Percentiles rank a stretch among this genome's conserved stretches.
Evolutionary conservation across 1,140 invertebrate species (phyloP).

Genomic region (Chironomus striatipennis): DNA sequence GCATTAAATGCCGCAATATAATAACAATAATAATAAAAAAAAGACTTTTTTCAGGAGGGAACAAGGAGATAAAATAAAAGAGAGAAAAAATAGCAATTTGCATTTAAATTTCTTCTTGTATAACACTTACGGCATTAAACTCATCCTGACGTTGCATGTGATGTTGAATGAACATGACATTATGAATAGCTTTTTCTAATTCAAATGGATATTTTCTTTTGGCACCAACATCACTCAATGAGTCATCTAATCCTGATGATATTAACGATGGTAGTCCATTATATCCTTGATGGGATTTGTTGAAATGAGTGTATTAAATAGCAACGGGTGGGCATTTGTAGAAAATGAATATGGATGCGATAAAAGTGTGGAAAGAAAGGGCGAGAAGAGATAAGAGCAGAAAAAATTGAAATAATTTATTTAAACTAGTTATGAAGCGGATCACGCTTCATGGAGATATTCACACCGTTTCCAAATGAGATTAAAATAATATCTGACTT

Average conservation of each 20-base stretch:
- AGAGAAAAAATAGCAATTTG: slow-evolving; percentile 8
- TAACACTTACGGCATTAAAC: slow-evolving; percentile 73
- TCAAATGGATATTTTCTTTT: slow-evolving; percentile 85
- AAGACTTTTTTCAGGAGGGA: no score
- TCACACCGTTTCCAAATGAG: no score
- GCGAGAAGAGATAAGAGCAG: no score
- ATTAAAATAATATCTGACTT: no score
- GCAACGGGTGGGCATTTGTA: no score
- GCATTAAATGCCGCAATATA: neutral
- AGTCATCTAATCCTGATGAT: slow-evolving; percentile 64
- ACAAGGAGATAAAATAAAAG: slow-evolving; percentile 24
- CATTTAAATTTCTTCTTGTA: no score
- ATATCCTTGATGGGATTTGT: slow-evolving; percentile 44
- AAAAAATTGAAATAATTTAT: no score
- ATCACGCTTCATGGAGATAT: no score
- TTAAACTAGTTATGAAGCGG: no score
- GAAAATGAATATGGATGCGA: no score
- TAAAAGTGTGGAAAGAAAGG: no score
- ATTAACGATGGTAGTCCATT: slow-evolving; percentile 71
- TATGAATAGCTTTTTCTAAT: slow-evolving; percentile 85
- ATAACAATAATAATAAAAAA: neutral
- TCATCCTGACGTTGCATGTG: slow-evolving; percentile 88
- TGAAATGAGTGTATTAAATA: slow-evolving; percentile 31
- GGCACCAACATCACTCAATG: slow-evolving; percentile 65
- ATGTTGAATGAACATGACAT: slow-evolving; percentile 91